Conservation (phyloP, 2,113 vertebrate species). For the Lonchura striata region DNA sequence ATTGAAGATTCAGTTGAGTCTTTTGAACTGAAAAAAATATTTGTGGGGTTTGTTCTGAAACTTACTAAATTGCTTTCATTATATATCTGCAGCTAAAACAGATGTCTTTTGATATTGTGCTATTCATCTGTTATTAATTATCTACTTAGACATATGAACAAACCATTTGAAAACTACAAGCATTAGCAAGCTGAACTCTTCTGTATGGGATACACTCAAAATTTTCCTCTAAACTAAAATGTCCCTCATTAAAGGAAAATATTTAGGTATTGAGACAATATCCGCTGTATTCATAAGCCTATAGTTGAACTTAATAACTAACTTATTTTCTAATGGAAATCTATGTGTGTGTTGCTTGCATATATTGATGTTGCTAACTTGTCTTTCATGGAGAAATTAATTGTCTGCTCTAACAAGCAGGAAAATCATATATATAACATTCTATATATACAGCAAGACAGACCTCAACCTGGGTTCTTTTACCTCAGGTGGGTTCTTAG, state of each 20-base stretch:
- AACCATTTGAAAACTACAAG: slow-evolving; percentile 36
- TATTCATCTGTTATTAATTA: slow-evolving; percentile 70
- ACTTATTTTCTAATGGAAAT: slow-evolving; percentile 18
- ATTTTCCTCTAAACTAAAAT: slow-evolving; percentile 27
- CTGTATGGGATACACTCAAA: neutral
- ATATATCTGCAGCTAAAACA: slow-evolving; percentile 62
- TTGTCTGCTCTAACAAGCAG: neutral
- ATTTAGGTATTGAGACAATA: slow-evolving; percentile 21
- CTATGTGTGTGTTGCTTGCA: neutral
- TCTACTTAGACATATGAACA: slow-evolving; percentile 63
- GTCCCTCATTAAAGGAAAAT: slow-evolving; percentile 16
- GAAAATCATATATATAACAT: neutral
- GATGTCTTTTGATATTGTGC: slow-evolving; percentile 61
- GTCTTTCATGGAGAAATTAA: neutral
- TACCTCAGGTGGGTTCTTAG: neutral
- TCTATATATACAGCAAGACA: neutral
- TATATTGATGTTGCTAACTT: neutral
- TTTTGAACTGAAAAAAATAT: slow-evolving; percentile 58
- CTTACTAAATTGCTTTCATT: slow-evolving; percentile 72
- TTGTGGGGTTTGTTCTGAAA: slow-evolving; percentile 60
- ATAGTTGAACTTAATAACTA: neutral
- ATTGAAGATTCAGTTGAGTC: slow-evolving; percentile 37
- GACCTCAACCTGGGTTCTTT: neutral
- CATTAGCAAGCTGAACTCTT: slow-evolving; percentile 25
- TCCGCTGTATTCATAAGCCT: slow-evolving; percentile 15